Evolutionary conservation across 2,113 vertebrate species (phyloP), one percentile per base, ranked within the genome.

Genomic region (Pyrgilauda ruficollis): DNA sequence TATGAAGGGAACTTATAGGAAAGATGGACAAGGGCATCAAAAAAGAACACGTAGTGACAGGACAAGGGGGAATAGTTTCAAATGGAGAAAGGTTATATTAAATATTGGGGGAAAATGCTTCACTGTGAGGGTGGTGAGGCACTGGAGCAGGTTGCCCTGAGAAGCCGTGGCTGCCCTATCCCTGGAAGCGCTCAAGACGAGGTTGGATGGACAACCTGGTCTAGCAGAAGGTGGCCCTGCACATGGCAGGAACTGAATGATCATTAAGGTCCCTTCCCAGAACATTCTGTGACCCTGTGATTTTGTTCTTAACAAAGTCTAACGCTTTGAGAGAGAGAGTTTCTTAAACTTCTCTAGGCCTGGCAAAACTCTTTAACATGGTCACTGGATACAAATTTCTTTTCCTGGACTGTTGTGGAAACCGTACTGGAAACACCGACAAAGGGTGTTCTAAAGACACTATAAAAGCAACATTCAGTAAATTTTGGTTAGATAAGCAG

Each of bases 331-430:
- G 87, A 96, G 81, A 96, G 68, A 74, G 31, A 44, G 22, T 61
- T 87, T 87, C 87, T 83, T 77, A 72, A 92, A 87, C 58, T 64
- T 95, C 59, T 7, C 20, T 30, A 53, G 8, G 70, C 93, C 91
- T 96, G 93, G 75, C 72, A 81, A 79, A 93, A 83, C 55, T 89
- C 92, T 95, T 84, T 72, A 94, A 93, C 3, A 15, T 35, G 21
- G 39, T 84, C 73, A 53, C 61, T 73, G 92, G 74, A 77, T 82
- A 78, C 39, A 94, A 85, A 80, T 94, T 87, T 80, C 77, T 94
- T 77, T 92, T 79, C 58, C 73, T 3, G 0, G 26, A 90, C 66
- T 97, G 95, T 93, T 97, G 89, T 98, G 94, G 97, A 97, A 97
- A 97, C 94, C 1, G 0, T 28, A 58, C 31, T 59, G 91, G 64